Conservation (phyloP, 2,797 vertebrate genomes). For the Zalophus californianus region DNA sequence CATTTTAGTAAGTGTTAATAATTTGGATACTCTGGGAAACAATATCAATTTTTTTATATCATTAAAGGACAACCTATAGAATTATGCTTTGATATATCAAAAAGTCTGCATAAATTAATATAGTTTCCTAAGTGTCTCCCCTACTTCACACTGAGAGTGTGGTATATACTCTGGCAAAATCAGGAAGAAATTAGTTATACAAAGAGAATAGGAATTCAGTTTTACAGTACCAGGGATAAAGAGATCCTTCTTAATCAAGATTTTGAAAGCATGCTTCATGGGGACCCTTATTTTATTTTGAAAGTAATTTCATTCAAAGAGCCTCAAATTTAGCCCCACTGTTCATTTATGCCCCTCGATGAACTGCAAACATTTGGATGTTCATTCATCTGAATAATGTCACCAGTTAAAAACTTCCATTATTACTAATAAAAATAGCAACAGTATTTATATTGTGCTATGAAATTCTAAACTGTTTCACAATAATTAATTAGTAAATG, state of each 20-base stretch:
- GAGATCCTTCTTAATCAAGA: conserved; percentile 58
- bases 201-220: conserved; percentile 23
- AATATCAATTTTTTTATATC: conserved; percentile 18
- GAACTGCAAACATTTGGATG: conserved; percentile 66
- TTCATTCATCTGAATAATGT: conserved; percentile 75
- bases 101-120: conserved; percentile 55
- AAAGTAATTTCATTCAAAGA: conserved; percentile 65
- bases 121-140: neutral
- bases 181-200: neutral
- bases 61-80: conserved; percentile 41
- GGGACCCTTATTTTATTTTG: conserved; percentile 74
- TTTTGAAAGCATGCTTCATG: conserved; percentile 63
- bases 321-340: conserved; percentile 46
- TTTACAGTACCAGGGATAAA: conserved; percentile 35
- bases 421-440: conserved; percentile 81
- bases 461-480: conserved; percentile 76
- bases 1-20: conserved; percentile 53
- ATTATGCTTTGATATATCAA: conserved; percentile 36
- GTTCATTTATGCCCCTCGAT: conserved; percentile 21
- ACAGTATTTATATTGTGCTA: conserved; percentile 71
- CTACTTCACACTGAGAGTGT: conserved; percentile 5
- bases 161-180: conserved; percentile 30
- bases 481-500: conserved; percentile 82
- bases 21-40: conserved; percentile 1
- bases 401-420: conserved; percentile 73